Evolutionary conservation across 2,888 invertebrate genomes (phyloP), one percentile per base, ranked within the genome.

Genomic region (Thumatha senex): DNA sequence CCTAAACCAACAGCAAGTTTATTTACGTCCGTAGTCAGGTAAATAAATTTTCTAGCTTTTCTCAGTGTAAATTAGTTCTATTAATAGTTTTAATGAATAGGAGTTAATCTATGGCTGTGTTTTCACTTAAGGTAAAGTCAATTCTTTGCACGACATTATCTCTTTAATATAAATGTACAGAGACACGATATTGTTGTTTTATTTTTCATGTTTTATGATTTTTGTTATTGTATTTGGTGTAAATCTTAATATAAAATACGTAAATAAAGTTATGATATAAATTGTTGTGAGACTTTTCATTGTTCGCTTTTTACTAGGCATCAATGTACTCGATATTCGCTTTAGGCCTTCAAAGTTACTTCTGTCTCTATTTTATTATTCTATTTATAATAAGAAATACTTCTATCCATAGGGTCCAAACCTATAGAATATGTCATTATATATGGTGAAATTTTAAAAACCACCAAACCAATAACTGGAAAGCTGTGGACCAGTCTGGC

Each of bases 81-180:
- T 42, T 63, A 33, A 57, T 67, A 70, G 67, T 54, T 55, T 41
- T 68, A 65, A 65, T 56, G 62, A 56, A 61, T 85, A 86, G 81
- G 78, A 80, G 78, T 84, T 84, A 88, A 89, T 84, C 81, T 87
- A 88, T 89, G 90, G 90, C 90, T 91, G 90, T 90, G 90, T 91
- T 85, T 81, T 89, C 89, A 91, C 86, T 78, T 87, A 89, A 89
- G 84, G 78, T 89, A 87, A 86, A 73, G 90, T 91, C 90, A 91
- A 90, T 89, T 91, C 86, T 85, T 83, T 87, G 90, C 90, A 91
- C 90, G 77, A 86, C 81, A 86, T 84, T 80, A 84, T 86, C 82
- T 88, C 80, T 62, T 80, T 74, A 76, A 71, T 82, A 72, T 78
- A 81, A 78, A 76, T 87, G 87, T 89, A 89, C 80, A 86, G 84